Base-by-base conservation (phyloP, 2,888 invertebrate genomes). In the Luperina nickerlii region DNA sequence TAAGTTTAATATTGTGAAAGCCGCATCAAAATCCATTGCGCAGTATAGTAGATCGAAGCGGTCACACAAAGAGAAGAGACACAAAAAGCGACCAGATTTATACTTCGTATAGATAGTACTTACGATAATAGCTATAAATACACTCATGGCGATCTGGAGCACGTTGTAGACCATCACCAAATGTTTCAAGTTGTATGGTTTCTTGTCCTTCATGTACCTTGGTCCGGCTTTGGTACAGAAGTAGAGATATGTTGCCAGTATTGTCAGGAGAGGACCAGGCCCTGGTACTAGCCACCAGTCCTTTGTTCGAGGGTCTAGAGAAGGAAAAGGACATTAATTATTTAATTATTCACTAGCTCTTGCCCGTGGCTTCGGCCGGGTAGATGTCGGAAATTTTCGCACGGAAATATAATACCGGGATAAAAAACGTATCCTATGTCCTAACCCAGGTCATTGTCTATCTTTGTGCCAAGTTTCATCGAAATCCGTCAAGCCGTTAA, bases 121-220 rank as follows among this genome's bases (percentile, higher is more conserved):
- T 81, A 94, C 94, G 66, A 78, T n/a, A 79, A 74, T 63, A 6
- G 89, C 70, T 87, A 98, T 96, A 97, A 98, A 98, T 32, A 97
- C 91, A 80, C 98, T 99, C 91, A 98, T 97, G 27, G 97, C 70
- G 1, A 99, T 98, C 97, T 99, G 99, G 82, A 98, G 97, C 24
- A 98, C 97, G 92, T 99, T 99, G 94, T 99, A 99, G 2, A 97
- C 92, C 76, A 98, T 97, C 93, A 99, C 97, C 2, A 98, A 89
- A 66, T 96, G 95, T 89, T 98, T 98, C 42, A 99, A 92, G 87
- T 98, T 97, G 90, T 97, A 98, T 0, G 98, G 97, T 85, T 98
- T 97, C 79, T 97, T 96, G 75, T 98, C 97, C 87, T 97, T 97
- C 98, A 98, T 98, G 89, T 97, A 97, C 76, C 97, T 96, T 1